These are phyloP conservation scores for Corynorhinus townsendii DNA, from an alignment of 2,113 vertebrate species.

Conservation along the genomic window DNA sequence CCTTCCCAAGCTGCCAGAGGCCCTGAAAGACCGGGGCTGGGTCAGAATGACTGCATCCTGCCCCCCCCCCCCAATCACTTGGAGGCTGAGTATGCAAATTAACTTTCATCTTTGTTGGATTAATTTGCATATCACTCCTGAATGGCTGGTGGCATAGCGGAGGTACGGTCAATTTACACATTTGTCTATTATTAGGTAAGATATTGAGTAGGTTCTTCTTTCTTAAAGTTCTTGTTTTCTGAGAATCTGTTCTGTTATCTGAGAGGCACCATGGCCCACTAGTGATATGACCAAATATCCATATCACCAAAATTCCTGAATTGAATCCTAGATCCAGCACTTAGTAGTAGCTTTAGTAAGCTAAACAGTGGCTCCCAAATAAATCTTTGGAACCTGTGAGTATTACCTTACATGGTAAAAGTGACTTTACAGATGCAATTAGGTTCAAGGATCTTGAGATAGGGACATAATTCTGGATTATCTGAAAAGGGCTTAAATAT, in stretches of 20 bases:
- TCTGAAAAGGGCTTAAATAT: neutral
- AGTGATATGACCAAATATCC: neutral
- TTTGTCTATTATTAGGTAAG: too few relatives aligned
- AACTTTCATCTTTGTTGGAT: too few relatives aligned
- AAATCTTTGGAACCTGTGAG: neutral
- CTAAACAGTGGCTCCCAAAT: neutral
- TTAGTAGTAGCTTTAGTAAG: neutral
- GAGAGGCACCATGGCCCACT: neutral
- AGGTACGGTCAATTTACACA: too few relatives aligned
- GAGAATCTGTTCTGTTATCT: neutral
- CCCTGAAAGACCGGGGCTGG: too few relatives aligned
- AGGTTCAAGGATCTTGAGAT: neutral
- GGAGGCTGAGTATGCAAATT: too few relatives aligned
- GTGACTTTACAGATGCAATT: neutral
- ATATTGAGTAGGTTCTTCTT: neutral
- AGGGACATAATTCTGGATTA: neutral
- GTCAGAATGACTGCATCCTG: too few relatives aligned
- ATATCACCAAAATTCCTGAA: neutral
- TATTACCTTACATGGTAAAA: neutral
- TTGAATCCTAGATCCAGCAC: neutral
- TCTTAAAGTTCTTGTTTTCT: neutral
- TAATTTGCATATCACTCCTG: too few relatives aligned
- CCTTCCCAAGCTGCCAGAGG: too few relatives aligned
- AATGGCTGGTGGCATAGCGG: too few relatives aligned
- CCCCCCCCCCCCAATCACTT: too few relatives aligned